Evolutionary conservation across 2,888 invertebrate species (phyloP).

Genomic region (Nomada goodeniana): DNA sequence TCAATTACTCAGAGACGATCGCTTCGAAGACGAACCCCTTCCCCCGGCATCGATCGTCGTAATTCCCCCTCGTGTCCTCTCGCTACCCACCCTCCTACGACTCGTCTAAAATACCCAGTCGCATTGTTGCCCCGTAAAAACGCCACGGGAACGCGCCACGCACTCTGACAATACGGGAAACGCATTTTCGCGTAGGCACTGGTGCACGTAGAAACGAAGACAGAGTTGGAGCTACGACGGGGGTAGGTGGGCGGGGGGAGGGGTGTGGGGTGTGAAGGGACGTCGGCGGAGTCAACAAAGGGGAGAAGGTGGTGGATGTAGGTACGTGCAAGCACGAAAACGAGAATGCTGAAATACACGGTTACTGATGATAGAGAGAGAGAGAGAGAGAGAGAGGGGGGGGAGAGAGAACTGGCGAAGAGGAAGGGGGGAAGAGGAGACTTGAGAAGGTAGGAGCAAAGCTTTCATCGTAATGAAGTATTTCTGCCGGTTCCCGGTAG

Average conservation of each 20-base stretch:
- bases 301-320: slow-evolving; percentile 36
- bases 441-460: slow-evolving; percentile 67
- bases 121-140: slow-evolving; percentile 50
- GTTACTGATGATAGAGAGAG: slow-evolving; percentile 34
- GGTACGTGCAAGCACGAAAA: slow-evolving; percentile 34
- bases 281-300: slow-evolving; percentile 34
- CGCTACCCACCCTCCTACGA: slow-evolving; percentile 9
- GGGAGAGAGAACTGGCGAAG: background rate
- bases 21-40: background rate
- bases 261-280: background rate
- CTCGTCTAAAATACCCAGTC: slow-evolving; percentile 53
- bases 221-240: slow-evolving; percentile 7
- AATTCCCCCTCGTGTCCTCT: slow-evolving; percentile 30
- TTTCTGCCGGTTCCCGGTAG: slow-evolving; percentile 77
- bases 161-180: slow-evolving; percentile 43
- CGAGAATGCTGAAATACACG: slow-evolving; percentile 32
- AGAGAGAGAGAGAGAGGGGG: background rate
- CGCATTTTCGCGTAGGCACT: slow-evolving; percentile 19
- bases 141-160: slow-evolving; percentile 17
- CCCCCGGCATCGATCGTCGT: slow-evolving; percentile 39
- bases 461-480: slow-evolving; percentile 84
- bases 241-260: background rate
- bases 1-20: slow-evolving; percentile 32
- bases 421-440: slow-evolving; percentile 47
- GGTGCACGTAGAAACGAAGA: slow-evolving; percentile 5